Evolutionary conservation across 2,888 invertebrate species (phyloP), one percentile per base, ranked within the genome.

Genomic region (Parthenolecanium corni): DNA sequence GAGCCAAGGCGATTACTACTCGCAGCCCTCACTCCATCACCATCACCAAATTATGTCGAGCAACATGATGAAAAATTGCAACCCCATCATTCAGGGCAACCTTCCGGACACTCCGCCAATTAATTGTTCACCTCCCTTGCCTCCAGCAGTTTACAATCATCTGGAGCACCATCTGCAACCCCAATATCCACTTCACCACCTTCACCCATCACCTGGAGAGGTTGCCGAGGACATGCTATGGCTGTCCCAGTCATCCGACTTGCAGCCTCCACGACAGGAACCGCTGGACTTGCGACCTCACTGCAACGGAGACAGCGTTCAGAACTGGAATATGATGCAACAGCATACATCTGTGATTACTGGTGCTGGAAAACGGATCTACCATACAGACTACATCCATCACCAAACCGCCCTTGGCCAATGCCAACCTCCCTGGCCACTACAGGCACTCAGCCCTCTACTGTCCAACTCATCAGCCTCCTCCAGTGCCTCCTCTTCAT

Each of bases 61-160:
- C 80, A 21, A 38, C 73, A 74, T 65, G 73, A 73, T 62, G 46
- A 62, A 57, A 36, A 16, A 62, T 9, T 42, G 58, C 36, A 63
- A 66, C 44, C 36, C 64, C 71, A 73, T 65, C 71, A 73, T 68
- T 69, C 89, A 89, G 36, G 86, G 87, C 47, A 88, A 89, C 24
- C 89, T 90, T 6, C 90, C 90, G 3, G 88, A 89, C 72, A 89
- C 90, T 12, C 90, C 91, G 14, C 85, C 85, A 0, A 80, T 79
- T 5, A 77, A 79, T 53, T 77, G 78, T 11, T 80, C 82, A 6
- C 81, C 82, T 11, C 67, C 67, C 53, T 49, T 21, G 4, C 40
- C 38, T 16, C 14, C 40, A 31, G 51, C 31, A 16, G 42, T 18
- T 16, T 47, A 58, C 36, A 52, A 62, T 31, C 31, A 9, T 36